These are phyloP conservation scores for Scaptomyza pallida DNA, from an alignment of 1,140 invertebrate genomes.

Conservation along the genomic window DNA sequence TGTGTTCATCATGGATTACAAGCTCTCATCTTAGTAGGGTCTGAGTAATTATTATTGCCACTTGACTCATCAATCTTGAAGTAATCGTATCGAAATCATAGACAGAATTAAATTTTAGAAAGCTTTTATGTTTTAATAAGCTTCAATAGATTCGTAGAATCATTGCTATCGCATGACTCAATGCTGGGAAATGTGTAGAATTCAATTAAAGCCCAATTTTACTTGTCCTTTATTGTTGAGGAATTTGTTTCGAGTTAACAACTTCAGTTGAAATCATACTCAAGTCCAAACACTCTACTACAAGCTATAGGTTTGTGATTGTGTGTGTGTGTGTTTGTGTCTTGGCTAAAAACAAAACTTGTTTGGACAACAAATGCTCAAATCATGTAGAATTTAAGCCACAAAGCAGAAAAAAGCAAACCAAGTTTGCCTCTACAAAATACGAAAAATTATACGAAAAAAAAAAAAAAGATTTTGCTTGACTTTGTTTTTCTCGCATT, in stretches of 20 bases:
- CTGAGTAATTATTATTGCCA: not conserved
- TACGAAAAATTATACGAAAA: too few species aligned
- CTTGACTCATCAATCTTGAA: not conserved
- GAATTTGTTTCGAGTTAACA: not conserved
- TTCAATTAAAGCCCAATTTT: not conserved
- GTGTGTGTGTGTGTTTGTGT: slow-evolving; percentile 21
- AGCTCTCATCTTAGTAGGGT: not conserved
- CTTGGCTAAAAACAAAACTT: slow-evolving; percentile 62
- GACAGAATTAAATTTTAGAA: not conserved
- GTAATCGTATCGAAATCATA: not conserved
- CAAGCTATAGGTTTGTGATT: slow-evolving; percentile 9
- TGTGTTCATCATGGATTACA: not conserved
- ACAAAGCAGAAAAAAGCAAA: slow-evolving; percentile 38
- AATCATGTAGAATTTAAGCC: slow-evolving; percentile 66
- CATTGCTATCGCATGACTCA: not conserved
- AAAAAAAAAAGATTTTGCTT: slow-evolving; percentile 19
- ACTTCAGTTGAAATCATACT: not conserved
- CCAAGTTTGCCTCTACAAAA: slow-evolving; percentile 32
- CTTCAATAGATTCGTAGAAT: not conserved
- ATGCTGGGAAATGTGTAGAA: not conserved
- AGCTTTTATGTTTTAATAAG: not conserved
- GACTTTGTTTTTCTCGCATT: slow-evolving; percentile 39
- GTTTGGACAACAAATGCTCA: slow-evolving; percentile 64
- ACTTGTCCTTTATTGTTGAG: not conserved
- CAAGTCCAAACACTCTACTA: slow-evolving; percentile 25